phyloP scores from a whole-genome alignment of 1,140 invertebrate species.

The Lepidurus packardi region DNA sequence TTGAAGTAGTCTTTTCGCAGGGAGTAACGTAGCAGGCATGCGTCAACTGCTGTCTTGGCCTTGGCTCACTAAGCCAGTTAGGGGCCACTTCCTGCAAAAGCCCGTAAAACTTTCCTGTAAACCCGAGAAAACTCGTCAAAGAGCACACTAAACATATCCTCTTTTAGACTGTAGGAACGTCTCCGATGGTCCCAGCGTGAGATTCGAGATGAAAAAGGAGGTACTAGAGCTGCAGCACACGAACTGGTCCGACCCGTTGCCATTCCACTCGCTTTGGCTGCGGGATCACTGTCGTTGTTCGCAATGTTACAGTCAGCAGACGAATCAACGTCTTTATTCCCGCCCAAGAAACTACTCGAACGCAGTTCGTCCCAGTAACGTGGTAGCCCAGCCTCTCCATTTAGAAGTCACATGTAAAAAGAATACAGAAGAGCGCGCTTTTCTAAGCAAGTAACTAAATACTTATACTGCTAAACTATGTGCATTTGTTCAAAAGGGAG shows the following conservation, averaged over 20 bases:
- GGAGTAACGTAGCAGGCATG: too few species aligned
- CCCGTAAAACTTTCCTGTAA: too few species aligned
- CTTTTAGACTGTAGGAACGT: background rate
- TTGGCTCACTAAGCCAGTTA: too few species aligned
- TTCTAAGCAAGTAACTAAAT: slow-evolving; percentile 5
- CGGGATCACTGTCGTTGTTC: slow-evolving; percentile 50
- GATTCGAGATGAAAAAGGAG: background rate
- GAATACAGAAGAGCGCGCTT: background rate
- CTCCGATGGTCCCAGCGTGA: background rate
- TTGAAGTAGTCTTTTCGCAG: too few species aligned
- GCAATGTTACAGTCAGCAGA: slow-evolving; percentile 46
- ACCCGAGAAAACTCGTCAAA: too few species aligned
- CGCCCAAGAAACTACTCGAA: background rate
- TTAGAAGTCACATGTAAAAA: background rate
- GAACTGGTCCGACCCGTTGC: background rate
- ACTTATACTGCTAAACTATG: background rate
- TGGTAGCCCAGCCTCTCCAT: slow-evolving; percentile 37
- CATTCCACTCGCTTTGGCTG: slow-evolving; percentile 42
- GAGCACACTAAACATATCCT: background rate
- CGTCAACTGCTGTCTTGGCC: too few species aligned
- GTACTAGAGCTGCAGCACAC: background rate
- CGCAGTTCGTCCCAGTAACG: slow-evolving; percentile 44
- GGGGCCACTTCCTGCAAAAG: too few species aligned
- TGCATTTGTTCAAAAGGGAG: slow-evolving; percentile 43
- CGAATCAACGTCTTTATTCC: slow-evolving; percentile 43